Evolutionary conservation across 2,113 vertebrate genomes (phyloP).

Genomic region (Melanerpes formicivorus): DNA sequence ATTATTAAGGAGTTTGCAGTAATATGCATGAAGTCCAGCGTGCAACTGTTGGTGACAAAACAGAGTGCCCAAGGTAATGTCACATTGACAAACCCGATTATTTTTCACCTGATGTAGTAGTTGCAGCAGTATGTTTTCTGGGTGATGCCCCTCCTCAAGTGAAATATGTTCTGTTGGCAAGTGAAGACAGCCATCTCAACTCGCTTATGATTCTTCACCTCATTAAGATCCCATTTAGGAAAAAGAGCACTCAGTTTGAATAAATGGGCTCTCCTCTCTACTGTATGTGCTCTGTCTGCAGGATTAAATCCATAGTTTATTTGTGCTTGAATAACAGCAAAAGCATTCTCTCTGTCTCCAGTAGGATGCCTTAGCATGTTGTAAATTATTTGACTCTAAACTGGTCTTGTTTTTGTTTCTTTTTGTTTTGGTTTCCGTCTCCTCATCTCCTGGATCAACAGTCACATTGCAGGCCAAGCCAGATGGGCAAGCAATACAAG

Average conservation of each 20-base stretch:
- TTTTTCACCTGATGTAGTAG: not conserved
- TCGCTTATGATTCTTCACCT: conserved; percentile 35
- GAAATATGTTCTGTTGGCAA: conserved; percentile 17
- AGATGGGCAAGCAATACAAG: conserved; percentile 49
- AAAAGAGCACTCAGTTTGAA: conserved; percentile 12
- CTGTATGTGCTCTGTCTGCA: not conserved
- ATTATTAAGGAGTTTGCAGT: not conserved
- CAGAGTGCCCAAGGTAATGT: not conserved
- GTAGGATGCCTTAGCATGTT: not conserved
- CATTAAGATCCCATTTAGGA: conserved; percentile 56
- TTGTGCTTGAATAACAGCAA: conserved; percentile 24
- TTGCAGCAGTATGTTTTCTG: not conserved
- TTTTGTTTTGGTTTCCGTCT: conserved; percentile 51
- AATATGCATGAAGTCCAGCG: rapidly evolving
- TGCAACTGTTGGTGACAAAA: not conserved
- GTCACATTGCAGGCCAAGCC: conserved; percentile 32
- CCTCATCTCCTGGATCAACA: conserved; percentile 38
- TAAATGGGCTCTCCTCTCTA: conserved; percentile 11
- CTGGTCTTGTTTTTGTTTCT: conserved; percentile 36
- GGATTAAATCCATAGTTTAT: conserved; percentile 27
- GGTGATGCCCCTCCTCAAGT: conserved; percentile 1
- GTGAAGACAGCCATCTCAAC: conserved; percentile 13
- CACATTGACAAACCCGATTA: not conserved
- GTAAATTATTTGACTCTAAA: conserved; percentile 38
- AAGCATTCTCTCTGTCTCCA: not conserved